Conservation (phyloP, 92 coral and sea anemone genomes). For the Epizoanthus rinbou region DNA sequence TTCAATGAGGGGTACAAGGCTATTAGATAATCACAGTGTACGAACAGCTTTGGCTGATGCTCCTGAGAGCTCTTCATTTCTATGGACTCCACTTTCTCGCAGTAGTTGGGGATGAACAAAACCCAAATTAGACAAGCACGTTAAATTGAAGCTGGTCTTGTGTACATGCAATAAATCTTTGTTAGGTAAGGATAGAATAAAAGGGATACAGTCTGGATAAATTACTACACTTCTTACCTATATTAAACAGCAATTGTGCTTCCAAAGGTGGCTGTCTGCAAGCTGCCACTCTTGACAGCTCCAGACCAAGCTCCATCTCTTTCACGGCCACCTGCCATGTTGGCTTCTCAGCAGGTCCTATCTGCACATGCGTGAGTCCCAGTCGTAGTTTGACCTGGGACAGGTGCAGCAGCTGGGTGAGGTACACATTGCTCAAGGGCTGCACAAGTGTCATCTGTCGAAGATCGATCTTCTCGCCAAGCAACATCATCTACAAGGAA, state of each 20-base stretch:
- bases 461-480: conserved; percentile 74
- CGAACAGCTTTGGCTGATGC: too few species aligned
- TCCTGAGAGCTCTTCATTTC: too few species aligned
- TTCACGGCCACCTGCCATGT: conserved; percentile 60
- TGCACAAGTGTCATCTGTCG: conserved; percentile 56
- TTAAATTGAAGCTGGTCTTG: too few species aligned
- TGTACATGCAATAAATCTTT: too few species aligned
- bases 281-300: conserved; percentile 60
- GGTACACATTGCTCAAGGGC: conserved; percentile 72
- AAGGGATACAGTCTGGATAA: too few species aligned
- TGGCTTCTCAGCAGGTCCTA: conserved; percentile 46
- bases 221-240: conserved; percentile 53
- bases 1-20: too few species aligned
- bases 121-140: too few species aligned
- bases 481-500: conserved; percentile 62
- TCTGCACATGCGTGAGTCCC: conserved; percentile 57
- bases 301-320: conserved; percentile 74
- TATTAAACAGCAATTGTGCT: conserved; percentile 82
- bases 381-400: conserved; percentile 85
- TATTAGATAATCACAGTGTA: too few species aligned
- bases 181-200: too few species aligned
- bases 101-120: too few species aligned
- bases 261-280: conserved; percentile 73
- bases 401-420: conserved; percentile 61
- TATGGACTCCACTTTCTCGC: too few species aligned